Conservation (phyloP, 2,888 invertebrate species). For the Abrostola tripartita region DNA sequence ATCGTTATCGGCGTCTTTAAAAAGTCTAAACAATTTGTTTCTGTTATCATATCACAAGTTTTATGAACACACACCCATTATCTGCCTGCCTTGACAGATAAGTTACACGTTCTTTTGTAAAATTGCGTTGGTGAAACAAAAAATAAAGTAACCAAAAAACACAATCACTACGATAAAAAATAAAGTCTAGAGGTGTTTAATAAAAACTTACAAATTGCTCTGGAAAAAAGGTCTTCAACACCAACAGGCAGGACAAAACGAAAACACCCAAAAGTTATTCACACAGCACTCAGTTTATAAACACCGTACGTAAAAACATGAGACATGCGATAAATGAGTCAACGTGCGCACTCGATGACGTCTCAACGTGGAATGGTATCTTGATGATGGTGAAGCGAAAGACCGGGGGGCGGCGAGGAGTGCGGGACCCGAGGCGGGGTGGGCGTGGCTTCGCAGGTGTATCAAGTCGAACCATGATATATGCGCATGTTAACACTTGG, state of each 20-base stretch:
- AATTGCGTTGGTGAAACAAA: constrained; percentile 25
- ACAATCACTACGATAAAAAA: constrained; percentile 5
- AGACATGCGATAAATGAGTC: constrained; percentile 58
- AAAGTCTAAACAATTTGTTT: constrained; percentile 41
- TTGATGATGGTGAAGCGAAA: constrained; percentile 78
- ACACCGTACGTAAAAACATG: constrained; percentile 65
- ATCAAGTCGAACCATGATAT: constrained; percentile 82
- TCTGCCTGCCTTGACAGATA: constrained; percentile 47
- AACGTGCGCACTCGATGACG: constrained; percentile 72
- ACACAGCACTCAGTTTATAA: constrained; percentile 78
- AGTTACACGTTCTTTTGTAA: constrained; percentile 26
- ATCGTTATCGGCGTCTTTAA: constrained; percentile 45
- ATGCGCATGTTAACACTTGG: constrained; percentile 84
- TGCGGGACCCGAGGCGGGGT: constrained; percentile 59
- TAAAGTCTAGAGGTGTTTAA: constrained; percentile 9
- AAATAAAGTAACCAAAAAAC: constrained; percentile 15
- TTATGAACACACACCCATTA: constrained; percentile 35
- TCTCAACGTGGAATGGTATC: constrained; percentile 80
- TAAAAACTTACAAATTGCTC: constrained; percentile 57
- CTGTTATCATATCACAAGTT: constrained; percentile 43
- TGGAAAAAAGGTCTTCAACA: constrained; percentile 45
- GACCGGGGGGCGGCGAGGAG: constrained; percentile 67
- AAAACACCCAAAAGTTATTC: constrained; percentile 71
- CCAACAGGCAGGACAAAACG: constrained; percentile 54
- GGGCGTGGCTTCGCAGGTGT: constrained; percentile 84